Percentiles rank a stretch among this genome's conserved stretches.
phyloP scores from a whole-genome alignment of 2,888 invertebrate genomes.

The Netelia fuscicornis region DNA sequence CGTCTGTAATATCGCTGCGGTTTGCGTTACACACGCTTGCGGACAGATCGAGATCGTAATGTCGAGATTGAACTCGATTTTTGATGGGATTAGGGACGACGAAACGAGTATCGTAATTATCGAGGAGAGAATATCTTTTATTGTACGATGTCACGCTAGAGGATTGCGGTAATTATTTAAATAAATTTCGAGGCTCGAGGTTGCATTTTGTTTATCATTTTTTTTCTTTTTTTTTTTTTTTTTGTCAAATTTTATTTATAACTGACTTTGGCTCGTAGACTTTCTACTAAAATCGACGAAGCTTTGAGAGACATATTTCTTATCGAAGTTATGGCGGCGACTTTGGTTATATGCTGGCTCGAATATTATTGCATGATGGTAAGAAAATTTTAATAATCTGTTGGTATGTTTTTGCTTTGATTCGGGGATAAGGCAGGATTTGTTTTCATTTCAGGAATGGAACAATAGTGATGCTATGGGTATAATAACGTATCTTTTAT shows the following conservation, averaged over 20 bases:
- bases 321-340: conserved; percentile 54
- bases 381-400: neutral
- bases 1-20: conserved; percentile 69
- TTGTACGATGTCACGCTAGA: conserved; percentile 65
- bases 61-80: conserved; percentile 44
- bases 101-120: conserved; percentile 2
- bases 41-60: conserved; percentile 70
- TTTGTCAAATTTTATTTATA: neutral
- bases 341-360: conserved; percentile 55
- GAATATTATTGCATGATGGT: conserved; percentile 65
- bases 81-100: conserved; percentile 42
- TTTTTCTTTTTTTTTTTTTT: neutral
- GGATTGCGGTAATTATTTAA: conserved; percentile 72
- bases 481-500: conserved; percentile 53
- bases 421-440: neutral
- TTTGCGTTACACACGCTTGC: conserved; percentile 71
- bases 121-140: conserved; percentile 58
- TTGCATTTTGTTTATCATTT: neutral
- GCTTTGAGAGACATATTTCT: conserved; percentile 50
- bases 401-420: neutral
- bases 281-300: conserved; percentile 32
- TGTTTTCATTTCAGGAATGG: conserved; percentile 48
- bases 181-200: neutral
- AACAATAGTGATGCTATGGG: conserved; percentile 32
- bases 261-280: neutral